Evolutionary conservation across 1,140 invertebrate species (phyloP).

Genomic region (Drosophila hydei): DNA sequence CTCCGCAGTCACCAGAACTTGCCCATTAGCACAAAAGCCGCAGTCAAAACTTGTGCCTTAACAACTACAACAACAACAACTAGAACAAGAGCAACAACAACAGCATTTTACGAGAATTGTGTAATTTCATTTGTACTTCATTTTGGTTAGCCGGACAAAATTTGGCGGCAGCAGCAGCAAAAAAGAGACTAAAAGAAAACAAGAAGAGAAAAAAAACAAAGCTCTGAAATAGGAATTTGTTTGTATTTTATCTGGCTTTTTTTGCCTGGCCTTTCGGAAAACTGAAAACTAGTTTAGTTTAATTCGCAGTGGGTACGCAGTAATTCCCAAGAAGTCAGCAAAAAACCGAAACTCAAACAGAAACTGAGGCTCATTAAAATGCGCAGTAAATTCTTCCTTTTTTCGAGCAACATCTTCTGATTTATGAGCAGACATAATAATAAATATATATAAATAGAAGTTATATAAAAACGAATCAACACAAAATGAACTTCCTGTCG

Average conservation of each 20-base stretch:
- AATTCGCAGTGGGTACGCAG: constrained; percentile 45
- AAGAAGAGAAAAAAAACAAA: constrained; percentile 1
- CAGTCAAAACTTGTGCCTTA: constrained; percentile 36
- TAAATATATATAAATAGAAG: constrained; percentile 32
- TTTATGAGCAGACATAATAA: constrained; percentile 46
- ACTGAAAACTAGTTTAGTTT: constrained; percentile 70
- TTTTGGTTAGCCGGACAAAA: constrained; percentile 28
- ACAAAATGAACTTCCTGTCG: constrained; percentile 63
- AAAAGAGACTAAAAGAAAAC: constrained; percentile 11
- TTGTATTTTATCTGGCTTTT: constrained; percentile 27
- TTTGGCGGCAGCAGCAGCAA: constrained; percentile 22
- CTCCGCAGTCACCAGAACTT: constrained; percentile 26
- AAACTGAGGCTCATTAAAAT: constrained; percentile 60
- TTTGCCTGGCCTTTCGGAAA: constrained; percentile 44
- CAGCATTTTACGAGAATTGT: constrained; percentile 33
- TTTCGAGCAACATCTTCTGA: constrained; percentile 25
- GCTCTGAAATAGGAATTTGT: constrained; percentile 31
- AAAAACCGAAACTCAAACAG: constrained; percentile 21
- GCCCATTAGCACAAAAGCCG: constrained; percentile 37
- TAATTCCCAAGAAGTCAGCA: constrained; percentile 51
- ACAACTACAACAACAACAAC: constrained; percentile 3
- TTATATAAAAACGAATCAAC: constrained; percentile 49
- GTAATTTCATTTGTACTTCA: constrained; percentile 54
- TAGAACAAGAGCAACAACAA: constrained; percentile 16
- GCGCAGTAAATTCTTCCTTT: constrained; percentile 45